Percentiles rank a stretch among this genome's conserved stretches.
Conservation (phyloP, 2,888 invertebrate genomes). For the Parnassius glacialis region DNA sequence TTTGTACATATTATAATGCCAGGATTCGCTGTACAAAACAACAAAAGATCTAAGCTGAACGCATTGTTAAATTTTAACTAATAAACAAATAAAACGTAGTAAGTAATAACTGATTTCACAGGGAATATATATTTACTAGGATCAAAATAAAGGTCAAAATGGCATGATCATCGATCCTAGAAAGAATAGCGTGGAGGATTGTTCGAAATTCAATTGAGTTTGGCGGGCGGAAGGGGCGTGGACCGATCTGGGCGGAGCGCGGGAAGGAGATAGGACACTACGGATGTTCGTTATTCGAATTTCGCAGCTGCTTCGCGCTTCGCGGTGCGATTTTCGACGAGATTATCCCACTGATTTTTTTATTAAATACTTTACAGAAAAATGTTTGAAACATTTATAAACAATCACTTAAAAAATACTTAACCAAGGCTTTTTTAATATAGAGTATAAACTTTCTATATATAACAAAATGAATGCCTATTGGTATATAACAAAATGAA, state of each 20-base stretch:
- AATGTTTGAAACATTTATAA: not conserved
- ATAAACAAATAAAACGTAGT: not conserved
- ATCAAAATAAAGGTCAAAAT: constrained; percentile 27
- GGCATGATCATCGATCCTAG: constrained; percentile 29
- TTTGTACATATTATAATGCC: constrained; percentile 4
- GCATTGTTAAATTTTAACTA: constrained; percentile 11
- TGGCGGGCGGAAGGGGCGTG: constrained; percentile 72
- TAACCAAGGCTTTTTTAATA: too few relatives aligned
- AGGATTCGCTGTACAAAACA: constrained; percentile 9
- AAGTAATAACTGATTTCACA: not conserved
- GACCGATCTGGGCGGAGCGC: constrained; percentile 62
- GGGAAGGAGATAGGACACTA: constrained; percentile 68
- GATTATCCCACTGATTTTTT: constrained; percentile 17
- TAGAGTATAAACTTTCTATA: too few relatives aligned
- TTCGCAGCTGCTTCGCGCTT: constrained; percentile 39
- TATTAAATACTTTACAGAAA: not conserved
- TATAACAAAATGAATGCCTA: too few relatives aligned
- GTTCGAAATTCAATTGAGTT: constrained; percentile 63
- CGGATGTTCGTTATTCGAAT: constrained; percentile 46
- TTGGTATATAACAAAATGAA: too few relatives aligned
- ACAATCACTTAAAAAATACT: not conserved
- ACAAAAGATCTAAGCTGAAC: constrained; percentile 3
- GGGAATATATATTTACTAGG: constrained; percentile 12
- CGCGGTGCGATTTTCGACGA: constrained; percentile 32
- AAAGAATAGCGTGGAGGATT: constrained; percentile 37